Evolutionary conservation across 1,140 invertebrate genomes (phyloP).

Genomic region (Cydia splendana): DNA sequence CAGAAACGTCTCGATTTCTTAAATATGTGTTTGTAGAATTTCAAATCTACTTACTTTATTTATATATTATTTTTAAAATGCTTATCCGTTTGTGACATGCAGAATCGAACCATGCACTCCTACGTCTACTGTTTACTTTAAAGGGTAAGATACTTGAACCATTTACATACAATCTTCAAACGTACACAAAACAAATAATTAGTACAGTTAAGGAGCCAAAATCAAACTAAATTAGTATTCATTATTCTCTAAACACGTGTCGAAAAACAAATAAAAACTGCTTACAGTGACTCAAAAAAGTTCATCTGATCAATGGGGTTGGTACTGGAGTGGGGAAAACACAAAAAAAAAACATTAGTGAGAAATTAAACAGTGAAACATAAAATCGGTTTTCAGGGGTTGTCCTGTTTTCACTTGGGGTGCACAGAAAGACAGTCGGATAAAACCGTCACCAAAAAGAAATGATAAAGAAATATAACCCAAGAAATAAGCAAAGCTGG

Average conservation of each 20-base stretch:
- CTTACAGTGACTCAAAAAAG: constrained; percentile 79
- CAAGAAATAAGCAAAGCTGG: constrained; percentile 9
- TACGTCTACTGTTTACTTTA: neutral
- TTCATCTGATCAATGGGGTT: constrained; percentile 79
- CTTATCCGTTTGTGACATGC: neutral
- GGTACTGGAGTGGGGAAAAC: constrained; percentile 65
- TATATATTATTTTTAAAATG: neutral
- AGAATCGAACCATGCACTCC: neutral
- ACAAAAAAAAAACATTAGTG: constrained; percentile 69
- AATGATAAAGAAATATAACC: constrained; percentile 17
- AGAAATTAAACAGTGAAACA: constrained; percentile 45
- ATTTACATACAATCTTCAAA: constrained; percentile 19
- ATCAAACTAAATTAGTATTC: constrained; percentile 36
- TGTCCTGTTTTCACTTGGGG: constrained; percentile 41
- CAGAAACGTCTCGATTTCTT: neutral
- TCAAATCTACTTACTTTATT: neutral
- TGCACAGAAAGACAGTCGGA: constrained; percentile 14
- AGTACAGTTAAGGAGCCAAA: constrained; percentile 43
- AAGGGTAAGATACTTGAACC: no score
- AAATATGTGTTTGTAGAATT: neutral
- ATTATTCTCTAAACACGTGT: constrained; percentile 44
- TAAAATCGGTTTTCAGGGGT: constrained; percentile 35
- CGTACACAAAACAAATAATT: constrained; percentile 45
- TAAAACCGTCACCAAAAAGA: constrained; percentile 9
- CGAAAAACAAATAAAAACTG: constrained; percentile 53